Base-by-base conservation (phyloP, 2,888 invertebrate species). In the Augiades crinisus region DNA sequence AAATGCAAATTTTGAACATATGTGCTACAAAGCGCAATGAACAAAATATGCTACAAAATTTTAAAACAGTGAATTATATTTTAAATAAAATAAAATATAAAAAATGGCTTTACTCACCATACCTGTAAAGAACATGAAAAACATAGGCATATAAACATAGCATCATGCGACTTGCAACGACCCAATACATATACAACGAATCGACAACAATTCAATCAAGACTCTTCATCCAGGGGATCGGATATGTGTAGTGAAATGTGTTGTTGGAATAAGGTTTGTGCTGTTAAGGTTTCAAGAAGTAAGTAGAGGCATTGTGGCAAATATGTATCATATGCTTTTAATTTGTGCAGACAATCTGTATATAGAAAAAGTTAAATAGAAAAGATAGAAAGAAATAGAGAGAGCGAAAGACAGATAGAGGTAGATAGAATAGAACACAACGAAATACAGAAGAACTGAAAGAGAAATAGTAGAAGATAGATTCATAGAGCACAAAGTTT, bases 121-220 rank as follows among this genome's bases (percentile, higher is more conserved):
- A 41, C 2, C 55, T 61, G 62, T 61, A 41, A 61, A 62, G 57
- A 67, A 53, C 51, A 72, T 59, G 72, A 62, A 8, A 43, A 61
- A 67, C 67, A 72, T 62, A 57, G 64, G 65, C 61, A 65, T 59
- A 66, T 60, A 68, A 75, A 68, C 70, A 76, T 22, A 45, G 34
- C 45, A 67, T 54, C 83, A 85, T 85, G 86, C 85, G 82, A 86
- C 71, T 74, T 67, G 60, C 69, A 58, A 75, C 61, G 69, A 67
- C 64, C 63, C 50, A 51, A 36, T 27, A 43, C 43, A 50, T 50
- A 33, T 33, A 50, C 27, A 44, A 44, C 43, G 38, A 53, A 22
- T 33, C 53, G 52, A 41, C 36, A 55, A 58, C 56, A 63, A 65
- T 59, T 17, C 62, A 68, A 59, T 30, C 63, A 68, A 58, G 53